phyloP scores from a whole-genome alignment of 1,140 invertebrate species.

The Lamellibrachia luymesi region DNA sequence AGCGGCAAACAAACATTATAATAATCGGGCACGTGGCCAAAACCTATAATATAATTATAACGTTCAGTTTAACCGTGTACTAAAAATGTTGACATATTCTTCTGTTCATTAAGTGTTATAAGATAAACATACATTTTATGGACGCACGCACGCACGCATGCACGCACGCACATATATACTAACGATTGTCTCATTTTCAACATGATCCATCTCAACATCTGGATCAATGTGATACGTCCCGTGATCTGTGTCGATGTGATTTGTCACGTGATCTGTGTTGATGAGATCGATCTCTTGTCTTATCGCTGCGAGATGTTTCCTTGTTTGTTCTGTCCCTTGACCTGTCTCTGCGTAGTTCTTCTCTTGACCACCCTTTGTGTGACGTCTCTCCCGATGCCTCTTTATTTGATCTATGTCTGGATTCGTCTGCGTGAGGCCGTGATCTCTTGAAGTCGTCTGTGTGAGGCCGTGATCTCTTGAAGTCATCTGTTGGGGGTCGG shows the following conservation, averaged over 20 bases:
- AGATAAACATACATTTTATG: not conserved
- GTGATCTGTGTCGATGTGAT: not conserved
- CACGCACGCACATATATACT: no score
- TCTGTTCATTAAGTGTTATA: not conserved
- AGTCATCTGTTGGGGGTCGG: not conserved
- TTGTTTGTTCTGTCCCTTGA: not conserved
- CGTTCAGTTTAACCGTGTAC: not conserved
- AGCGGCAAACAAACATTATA: not conserved
- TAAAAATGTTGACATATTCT: not conserved
- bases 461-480: not conserved
- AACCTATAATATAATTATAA: not conserved
- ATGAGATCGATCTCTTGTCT: not conserved
- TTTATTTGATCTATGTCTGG: not conserved
- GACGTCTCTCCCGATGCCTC: not conserved
- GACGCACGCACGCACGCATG: no score
- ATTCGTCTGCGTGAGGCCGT: not conserved
- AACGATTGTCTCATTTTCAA: no score
- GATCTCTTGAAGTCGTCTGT: not conserved
- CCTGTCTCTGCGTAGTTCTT: not conserved
- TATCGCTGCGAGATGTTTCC: not conserved
- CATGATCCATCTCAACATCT: not conserved
- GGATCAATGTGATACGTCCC: not conserved
- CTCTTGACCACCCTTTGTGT: not conserved
- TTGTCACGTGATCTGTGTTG: not conserved
- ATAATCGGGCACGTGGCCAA: not conserved